Evolutionary conservation across 2,888 invertebrate species (phyloP).

Genomic region (Laothoe populi): DNA sequence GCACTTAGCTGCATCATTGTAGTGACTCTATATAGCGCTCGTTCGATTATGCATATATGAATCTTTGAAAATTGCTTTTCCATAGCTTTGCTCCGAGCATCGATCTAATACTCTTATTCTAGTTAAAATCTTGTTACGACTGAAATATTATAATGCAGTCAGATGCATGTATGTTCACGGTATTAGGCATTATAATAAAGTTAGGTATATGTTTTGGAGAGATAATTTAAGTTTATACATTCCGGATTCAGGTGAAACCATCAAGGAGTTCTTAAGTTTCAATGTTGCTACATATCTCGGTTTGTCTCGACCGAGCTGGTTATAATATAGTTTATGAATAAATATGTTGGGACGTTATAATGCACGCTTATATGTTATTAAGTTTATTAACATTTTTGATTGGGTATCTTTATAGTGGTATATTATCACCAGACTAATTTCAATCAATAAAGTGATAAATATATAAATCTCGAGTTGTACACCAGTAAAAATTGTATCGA

Average conservation of each 20-base stretch:
- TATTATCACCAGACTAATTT: background rate
- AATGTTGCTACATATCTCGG: background rate
- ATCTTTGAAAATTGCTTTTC: slow-evolving; percentile 5
- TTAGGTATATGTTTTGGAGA: slow-evolving; percentile 37
- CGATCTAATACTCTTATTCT: slow-evolving; percentile 21
- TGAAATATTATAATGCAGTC: slow-evolving; percentile 3
- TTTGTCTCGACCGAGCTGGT: background rate
- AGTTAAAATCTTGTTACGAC: slow-evolving; percentile 11
- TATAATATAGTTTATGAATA: background rate
- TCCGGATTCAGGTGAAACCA: slow-evolving; percentile 58
- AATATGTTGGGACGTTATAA: background rate
- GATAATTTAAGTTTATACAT: slow-evolving; percentile 69
- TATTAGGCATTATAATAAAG: background rate
- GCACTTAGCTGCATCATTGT: slow-evolving; percentile 21
- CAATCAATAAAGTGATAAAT: background rate
- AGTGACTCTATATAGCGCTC: background rate
- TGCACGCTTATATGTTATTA: slow-evolving; percentile 5
- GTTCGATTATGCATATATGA: slow-evolving; percentile 1
- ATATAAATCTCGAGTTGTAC: background rate
- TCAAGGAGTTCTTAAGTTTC: slow-evolving; percentile 7
- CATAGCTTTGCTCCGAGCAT: slow-evolving; percentile 5
- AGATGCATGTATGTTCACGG: slow-evolving; percentile 1
- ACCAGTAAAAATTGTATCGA: background rate
- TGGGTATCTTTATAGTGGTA: background rate
- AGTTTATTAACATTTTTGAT: slow-evolving; percentile 8